These are phyloP conservation scores for Podabrus alpinus DNA, from an alignment of 2,888 invertebrate genomes.

Conservation along the genomic window DNA sequence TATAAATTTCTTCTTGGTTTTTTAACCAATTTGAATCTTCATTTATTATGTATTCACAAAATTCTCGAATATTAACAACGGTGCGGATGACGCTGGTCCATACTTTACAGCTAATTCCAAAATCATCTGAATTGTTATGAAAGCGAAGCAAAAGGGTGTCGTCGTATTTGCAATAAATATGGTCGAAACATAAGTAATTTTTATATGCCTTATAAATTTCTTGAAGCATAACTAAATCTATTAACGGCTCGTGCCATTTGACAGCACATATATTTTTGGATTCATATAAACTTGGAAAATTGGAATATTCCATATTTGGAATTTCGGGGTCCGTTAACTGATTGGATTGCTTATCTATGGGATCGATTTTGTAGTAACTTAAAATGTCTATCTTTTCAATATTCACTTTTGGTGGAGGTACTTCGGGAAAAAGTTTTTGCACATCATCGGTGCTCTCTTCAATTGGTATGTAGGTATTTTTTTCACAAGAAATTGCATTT, in stretches of 20 bases:
- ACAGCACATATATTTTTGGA: slow-evolving; percentile 7
- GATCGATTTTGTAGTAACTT: background rate
- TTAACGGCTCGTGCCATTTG: slow-evolving; percentile 22
- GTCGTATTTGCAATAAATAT: slow-evolving; percentile 16
- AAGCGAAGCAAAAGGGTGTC: slow-evolving; percentile 19
- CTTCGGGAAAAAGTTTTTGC: background rate
- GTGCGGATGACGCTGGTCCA: slow-evolving; percentile 18
- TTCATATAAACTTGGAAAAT: slow-evolving; percentile 16
- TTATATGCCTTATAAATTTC: slow-evolving; percentile 12
- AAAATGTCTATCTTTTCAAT: background rate
- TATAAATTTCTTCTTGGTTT: slow-evolving; percentile 7
- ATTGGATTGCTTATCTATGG: background rate
- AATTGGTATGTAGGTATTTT: background rate
- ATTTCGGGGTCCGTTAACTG: background rate
- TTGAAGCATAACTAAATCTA: slow-evolving; percentile 10
- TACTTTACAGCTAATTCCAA: slow-evolving; percentile 12
- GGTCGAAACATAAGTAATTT: slow-evolving; percentile 13
- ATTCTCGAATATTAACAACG: slow-evolving; percentile 7
- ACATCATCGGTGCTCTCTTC: background rate
- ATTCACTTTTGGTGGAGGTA: background rate
- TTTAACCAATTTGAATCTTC: slow-evolving; percentile 15
- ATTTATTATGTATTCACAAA: slow-evolving; percentile 12
- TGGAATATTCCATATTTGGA: slow-evolving; percentile 2
- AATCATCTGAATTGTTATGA: slow-evolving; percentile 17
- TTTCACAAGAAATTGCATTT: slow-evolving; percentile 7